Percentiles rank a stretch among this genome's conserved stretches.
phyloP scores from a whole-genome alignment of 2,888 invertebrate species.

The Hermaeophaga mercurialis region DNA sequence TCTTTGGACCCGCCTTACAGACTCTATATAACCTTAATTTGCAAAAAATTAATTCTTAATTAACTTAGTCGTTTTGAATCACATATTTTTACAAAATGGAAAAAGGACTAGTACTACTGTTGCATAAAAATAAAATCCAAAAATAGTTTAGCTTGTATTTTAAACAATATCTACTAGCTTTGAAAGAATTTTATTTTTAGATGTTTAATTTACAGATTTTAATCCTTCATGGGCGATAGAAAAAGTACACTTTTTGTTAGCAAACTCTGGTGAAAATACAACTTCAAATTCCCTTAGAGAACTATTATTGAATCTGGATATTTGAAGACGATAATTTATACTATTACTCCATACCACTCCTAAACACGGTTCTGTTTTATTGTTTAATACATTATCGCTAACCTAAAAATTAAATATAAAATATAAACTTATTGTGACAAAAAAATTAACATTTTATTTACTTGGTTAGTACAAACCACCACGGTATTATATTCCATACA shows the following conservation, averaged over 20 bases:
- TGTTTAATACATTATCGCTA: constrained; percentile 50
- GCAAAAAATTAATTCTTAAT: too few species aligned
- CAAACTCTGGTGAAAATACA: constrained; percentile 65
- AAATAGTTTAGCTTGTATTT: too few species aligned
- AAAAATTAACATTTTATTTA: constrained; percentile 45
- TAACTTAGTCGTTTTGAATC: too few species aligned
- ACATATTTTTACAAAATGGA: too few species aligned
- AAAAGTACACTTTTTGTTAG: constrained; percentile 58
- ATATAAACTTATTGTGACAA: not conserved
- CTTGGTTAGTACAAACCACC: constrained; percentile 76
- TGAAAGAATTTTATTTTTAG: too few species aligned
- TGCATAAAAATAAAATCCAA: too few species aligned
- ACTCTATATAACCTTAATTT: too few species aligned
- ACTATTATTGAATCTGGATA: constrained; percentile 52
- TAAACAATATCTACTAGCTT: too few species aligned
- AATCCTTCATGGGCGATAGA: constrained; percentile 54
- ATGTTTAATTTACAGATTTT: not conserved
- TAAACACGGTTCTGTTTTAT: constrained; percentile 62
- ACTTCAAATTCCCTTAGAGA: constrained; percentile 59
- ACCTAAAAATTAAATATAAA: constrained; percentile 50
- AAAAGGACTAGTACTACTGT: too few species aligned
- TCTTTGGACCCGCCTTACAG: too few species aligned
- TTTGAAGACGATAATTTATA: constrained; percentile 64
- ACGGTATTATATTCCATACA: constrained; percentile 62
- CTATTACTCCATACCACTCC: constrained; percentile 72